Evolutionary conservation across 2,888 invertebrate species (phyloP).

Genomic region (Napeogenes sylphis): DNA sequence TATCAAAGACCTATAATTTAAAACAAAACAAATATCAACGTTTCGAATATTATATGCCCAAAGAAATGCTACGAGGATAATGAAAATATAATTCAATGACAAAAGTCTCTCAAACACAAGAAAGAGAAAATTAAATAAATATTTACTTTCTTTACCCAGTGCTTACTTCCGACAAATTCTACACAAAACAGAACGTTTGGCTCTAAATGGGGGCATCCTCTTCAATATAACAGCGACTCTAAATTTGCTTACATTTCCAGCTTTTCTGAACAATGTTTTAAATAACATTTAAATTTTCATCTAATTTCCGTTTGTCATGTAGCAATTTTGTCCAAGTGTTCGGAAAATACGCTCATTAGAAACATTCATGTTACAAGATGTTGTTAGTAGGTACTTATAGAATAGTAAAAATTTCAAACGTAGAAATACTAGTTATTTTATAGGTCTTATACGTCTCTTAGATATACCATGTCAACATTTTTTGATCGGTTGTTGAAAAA

Average conservation of each 20-base stretch:
- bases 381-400: neutral
- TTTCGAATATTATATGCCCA: no score
- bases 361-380: neutral
- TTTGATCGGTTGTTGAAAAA: no score
- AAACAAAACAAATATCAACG: no score
- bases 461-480: no score
- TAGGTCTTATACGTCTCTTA: no score
- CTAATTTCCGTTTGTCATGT: constrained; percentile 31
- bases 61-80: neutral
- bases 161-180: constrained; percentile 6
- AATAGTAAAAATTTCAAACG: constrained; percentile 7
- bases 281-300: constrained; percentile 26
- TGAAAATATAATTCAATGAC: neutral
- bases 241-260: constrained; percentile 24
- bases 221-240: constrained; percentile 22
- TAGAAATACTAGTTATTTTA: no score
- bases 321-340: constrained; percentile 23
- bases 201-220: constrained; percentile 17
- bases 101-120: neutral
- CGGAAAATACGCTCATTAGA: constrained; percentile 6
- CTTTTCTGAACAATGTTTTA: constrained; percentile 27
- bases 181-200: constrained; percentile 17
- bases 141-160: neutral
- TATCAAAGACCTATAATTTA: no score
- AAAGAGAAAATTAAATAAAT: constrained; percentile 7